Percentiles rank a stretch among this genome's conserved stretches.
Evolutionary conservation across 2,888 invertebrate species (phyloP).

Genomic region (Leptodirus hochenwartii): DNA sequence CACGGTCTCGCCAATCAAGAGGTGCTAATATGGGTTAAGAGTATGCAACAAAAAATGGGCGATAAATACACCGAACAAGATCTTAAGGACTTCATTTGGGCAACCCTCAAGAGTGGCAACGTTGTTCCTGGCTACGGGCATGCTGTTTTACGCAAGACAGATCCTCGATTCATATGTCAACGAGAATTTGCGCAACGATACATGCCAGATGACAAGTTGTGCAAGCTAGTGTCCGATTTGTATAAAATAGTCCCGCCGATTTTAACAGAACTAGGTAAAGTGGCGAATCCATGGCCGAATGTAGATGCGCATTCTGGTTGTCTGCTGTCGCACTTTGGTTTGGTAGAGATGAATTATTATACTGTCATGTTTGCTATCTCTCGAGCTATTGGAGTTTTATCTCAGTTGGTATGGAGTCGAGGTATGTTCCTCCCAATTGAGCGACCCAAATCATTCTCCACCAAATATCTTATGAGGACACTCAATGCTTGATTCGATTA

Average conservation of each 20-base stretch:
- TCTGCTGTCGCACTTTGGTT: conserved; percentile 50
- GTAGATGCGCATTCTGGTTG: conserved; percentile 85
- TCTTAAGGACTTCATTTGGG: conserved; percentile 39
- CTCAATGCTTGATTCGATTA: conserved; percentile 10
- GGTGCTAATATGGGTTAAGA: conserved; percentile 33
- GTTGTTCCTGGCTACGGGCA: conserved; percentile 84
- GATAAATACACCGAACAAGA: conserved; percentile 41
- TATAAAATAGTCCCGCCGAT: conserved; percentile 74
- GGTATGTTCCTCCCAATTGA: conserved; percentile 71
- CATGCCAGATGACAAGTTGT: conserved; percentile 47
- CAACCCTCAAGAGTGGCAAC: conserved; percentile 58
- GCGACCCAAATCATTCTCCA: conserved; percentile 67
- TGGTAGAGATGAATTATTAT: conserved; percentile 83
- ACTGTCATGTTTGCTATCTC: conserved; percentile 82
- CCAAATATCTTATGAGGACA: conserved; percentile 9
- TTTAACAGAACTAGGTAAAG: conserved; percentile 67
- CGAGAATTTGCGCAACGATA: conserved; percentile 74
- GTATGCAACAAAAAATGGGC: conserved; percentile 24
- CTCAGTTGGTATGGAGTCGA: conserved; percentile 66
- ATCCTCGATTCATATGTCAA: conserved; percentile 66
- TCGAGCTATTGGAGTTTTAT: conserved; percentile 64
- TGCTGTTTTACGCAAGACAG: conserved; percentile 76
- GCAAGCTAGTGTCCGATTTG: conserved; percentile 48
- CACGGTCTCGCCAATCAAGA: conserved; percentile 81
- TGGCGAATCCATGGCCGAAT: conserved; percentile 87